Conservation (phyloP, 2,888 invertebrate genomes). For the Lysandra bellargus region DNA sequence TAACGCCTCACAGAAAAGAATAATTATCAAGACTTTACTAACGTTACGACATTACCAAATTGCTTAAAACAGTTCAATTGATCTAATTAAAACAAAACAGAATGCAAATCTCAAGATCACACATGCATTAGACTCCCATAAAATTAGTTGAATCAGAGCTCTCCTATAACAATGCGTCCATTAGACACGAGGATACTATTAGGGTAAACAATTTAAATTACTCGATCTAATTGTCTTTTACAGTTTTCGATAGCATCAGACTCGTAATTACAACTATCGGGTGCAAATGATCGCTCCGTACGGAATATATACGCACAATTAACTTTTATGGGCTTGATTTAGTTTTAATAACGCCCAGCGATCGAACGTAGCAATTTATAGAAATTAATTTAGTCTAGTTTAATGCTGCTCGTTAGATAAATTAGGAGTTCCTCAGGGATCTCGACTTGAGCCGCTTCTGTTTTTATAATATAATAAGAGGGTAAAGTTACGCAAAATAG, state of each 20-base stretch:
- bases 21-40: neutral
- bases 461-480: neutral
- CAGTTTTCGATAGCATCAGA: slow-evolving; percentile 13
- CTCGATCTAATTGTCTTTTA: slow-evolving; percentile 20
- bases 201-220: slow-evolving; percentile 7
- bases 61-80: neutral
- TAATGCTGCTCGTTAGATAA: slow-evolving; percentile 3
- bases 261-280: slow-evolving; percentile 11
- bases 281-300: slow-evolving; percentile 10
- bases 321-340: slow-evolving; percentile 25
- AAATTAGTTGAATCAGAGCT: slow-evolving; percentile 3
- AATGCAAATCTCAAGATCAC: neutral
- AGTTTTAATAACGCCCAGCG: slow-evolving; percentile 26
- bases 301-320: slow-evolving; percentile 11
- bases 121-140: neutral
- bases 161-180: neutral
- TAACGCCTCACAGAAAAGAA: too few species aligned
- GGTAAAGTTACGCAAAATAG: neutral
- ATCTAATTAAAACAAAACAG: neutral
- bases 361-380: slow-evolving; percentile 23
- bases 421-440: neutral
- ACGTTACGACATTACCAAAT: neutral
- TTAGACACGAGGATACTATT: neutral
- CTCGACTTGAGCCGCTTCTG: neutral
- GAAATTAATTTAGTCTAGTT: slow-evolving; percentile 22